These are phyloP conservation scores for Smutsia temminckii DNA, from an alignment of 2,797 vertebrate species.

Conservation along the genomic window DNA sequence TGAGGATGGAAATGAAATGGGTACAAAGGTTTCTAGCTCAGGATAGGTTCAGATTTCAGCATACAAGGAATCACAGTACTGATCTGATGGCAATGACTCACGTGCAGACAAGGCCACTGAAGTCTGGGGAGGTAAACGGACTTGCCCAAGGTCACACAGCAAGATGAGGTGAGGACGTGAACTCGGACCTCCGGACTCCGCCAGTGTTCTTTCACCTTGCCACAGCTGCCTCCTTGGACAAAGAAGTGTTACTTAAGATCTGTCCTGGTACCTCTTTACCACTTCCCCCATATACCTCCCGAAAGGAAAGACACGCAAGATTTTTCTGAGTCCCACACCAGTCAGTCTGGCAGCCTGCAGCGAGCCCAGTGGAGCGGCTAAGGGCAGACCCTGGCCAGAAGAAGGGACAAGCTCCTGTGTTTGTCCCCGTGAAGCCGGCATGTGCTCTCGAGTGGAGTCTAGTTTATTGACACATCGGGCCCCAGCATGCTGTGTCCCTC, in stretches of 20 bases:
- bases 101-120: neutral
- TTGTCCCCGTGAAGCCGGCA: conserved; percentile 47
- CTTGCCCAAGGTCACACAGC: neutral
- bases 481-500: neutral
- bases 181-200: conserved; percentile 1
- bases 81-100: neutral
- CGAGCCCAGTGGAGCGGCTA: neutral
- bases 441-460: neutral
- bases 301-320: neutral
- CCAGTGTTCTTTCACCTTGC: conserved; percentile 36
- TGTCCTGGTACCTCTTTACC: neutral
- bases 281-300: neutral
- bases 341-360: neutral
- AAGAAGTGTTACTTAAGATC: neutral
- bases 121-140: neutral
- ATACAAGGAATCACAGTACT: neutral
- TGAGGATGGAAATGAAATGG: neutral
- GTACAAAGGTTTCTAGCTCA: neutral
- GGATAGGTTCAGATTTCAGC: neutral
- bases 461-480: neutral
- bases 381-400: neutral
- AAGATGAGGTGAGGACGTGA: neutral
- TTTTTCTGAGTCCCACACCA: neutral
- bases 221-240: conserved; percentile 27
- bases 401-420: neutral